Evolutionary conservation across 2,888 invertebrate species (phyloP).

Genomic region (Clanis bilineata): DNA sequence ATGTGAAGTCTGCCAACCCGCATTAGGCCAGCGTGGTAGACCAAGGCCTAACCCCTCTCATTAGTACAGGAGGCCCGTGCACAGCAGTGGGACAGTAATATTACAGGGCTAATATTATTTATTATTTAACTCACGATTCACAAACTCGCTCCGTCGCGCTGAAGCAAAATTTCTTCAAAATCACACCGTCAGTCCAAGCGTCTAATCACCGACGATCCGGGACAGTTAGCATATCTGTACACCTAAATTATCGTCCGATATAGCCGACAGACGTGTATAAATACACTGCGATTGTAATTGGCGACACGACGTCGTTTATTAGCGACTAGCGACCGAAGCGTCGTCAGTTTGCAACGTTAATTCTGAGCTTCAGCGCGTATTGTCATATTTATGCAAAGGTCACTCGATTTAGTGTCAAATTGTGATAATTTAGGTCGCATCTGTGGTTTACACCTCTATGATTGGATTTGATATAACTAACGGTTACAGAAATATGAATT

Average conservation of each 20-base stretch:
- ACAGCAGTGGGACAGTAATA: too few species aligned
- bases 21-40: too few species aligned
- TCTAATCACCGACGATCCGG: not conserved
- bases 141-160: too few species aligned
- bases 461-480: too few species aligned
- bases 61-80: too few species aligned
- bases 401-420: not conserved
- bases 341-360: not conserved
- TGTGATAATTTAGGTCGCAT: not conserved
- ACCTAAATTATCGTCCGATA: slow-evolving; percentile 9
- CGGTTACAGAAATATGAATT: too few species aligned
- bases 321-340: not conserved
- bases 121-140: too few species aligned
- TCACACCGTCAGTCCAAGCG: not conserved
- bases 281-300: slow-evolving; percentile 14
- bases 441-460: too few species aligned
- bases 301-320: not conserved
- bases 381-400: slow-evolving; percentile 8
- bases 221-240: not conserved
- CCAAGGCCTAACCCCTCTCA: too few species aligned
- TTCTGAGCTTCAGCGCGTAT: not conserved
- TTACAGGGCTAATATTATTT: too few species aligned
- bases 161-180: not conserved
- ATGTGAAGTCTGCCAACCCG: too few species aligned
- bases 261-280: slow-evolving; percentile 11